Base-by-base conservation (phyloP, 2,797 vertebrate genomes). In the Peromyscus melanophrys region DNA sequence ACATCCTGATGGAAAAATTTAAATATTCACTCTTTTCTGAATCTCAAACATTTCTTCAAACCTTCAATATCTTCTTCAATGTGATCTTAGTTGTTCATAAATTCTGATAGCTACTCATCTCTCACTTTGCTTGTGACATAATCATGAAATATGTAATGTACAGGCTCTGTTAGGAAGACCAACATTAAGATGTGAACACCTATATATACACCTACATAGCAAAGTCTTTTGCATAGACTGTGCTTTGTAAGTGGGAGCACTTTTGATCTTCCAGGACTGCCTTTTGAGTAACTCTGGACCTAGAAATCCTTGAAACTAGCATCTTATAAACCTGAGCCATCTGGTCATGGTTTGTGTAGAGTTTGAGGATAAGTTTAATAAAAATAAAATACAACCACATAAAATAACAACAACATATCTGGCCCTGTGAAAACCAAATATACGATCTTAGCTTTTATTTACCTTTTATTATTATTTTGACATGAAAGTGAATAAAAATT, bases 121-220 rank as follows among this genome's bases (percentile, higher is more conserved):
- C 78, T 93, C 4, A 92, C 23, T 90, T 96, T 92, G 89, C n/a
- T 83, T 90, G 6, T 65, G 78, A 89, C 85, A 92, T 29, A 52
- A 13, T 83, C 7, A 61, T n/a, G 34, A 67, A 63, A 17, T 86
- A 86, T 12, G 2, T 89, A 61, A 43, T 67, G 37, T 52, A 43
- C 27, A 71, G 16, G 3, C n/a, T 96, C 52, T 3, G 16, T 0
- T 6, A 5, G 19, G 9, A 94, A 67, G 9, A 90, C 4, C 52
- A 7, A 40, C n/a, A 76, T 21, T n/a, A 91, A n/a, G 29, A 84
- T 46, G 17, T 34, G 59, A 65, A 46, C 9, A 59, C 57, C 1
- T 69, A 78, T 49, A 29, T 6, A 67, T 40, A 25, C 4, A 80
- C 57, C 6, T 89, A 91, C 43, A 71, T 46, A 49, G 29, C 31